Base-by-base conservation (phyloP, 2,113 vertebrate genomes). In the Tragelaphus buxtoni region DNA sequence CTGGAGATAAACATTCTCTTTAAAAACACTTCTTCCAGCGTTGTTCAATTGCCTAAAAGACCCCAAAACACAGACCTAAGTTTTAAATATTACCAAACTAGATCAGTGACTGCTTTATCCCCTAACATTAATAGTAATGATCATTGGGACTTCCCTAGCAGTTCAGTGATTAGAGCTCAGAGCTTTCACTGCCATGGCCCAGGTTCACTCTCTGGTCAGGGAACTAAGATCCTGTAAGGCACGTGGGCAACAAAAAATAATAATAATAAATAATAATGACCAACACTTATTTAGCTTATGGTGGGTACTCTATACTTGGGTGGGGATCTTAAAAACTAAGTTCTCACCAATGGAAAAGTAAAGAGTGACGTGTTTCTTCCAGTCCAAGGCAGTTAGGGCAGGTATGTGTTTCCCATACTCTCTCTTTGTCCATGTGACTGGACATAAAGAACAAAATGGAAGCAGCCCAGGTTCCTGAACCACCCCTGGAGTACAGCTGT, bases 31-130 rank as follows among this genome's bases (percentile, higher is more conserved):
- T 96, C 98, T 99, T 24, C 98, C 98, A 56, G 98, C 98, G 28
- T 97, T 98, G 39, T 99, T 99, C 98, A 99, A 89, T 96, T 99
- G 99, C 95, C 99, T 99, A 96, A 97, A 61, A 83, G 77, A 96
- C 85, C 28, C 69, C 39, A 94, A 95, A 95, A 90, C 24, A 96
- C 18, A 91, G 42, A 28, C 7, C 28, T 90, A 91, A 79, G 11
- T 94, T 90, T 81, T 49, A 92, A 88, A 61, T 82, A 90, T 63
- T 69, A 90, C 16, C 45, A 77, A 94, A 88, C 30, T 61, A 63
- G 32, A 93, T 61, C 4, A 88, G 53, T 39, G 9, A 91, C 16
- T 93, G 35, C 35, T 81, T 95, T 81, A 85, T 32, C 14, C 35
- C 28, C 51, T 35, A 49, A 65, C 17, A 58, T 58, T 88, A 95